Evolutionary conservation across 2,888 invertebrate genomes (phyloP), one percentile per base, ranked within the genome.

Genomic region (Girardia tigrina): DNA sequence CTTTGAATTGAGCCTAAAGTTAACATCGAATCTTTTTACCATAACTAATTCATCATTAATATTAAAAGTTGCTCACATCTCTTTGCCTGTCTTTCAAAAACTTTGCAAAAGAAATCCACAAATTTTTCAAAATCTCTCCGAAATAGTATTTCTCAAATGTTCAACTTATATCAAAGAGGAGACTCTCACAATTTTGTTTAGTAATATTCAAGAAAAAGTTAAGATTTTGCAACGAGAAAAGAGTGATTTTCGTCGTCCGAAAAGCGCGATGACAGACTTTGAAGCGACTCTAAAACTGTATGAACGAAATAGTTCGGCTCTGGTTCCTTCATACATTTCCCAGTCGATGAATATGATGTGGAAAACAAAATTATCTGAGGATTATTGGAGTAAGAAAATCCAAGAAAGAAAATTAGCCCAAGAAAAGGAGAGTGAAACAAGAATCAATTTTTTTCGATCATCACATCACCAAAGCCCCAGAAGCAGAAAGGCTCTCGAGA

Each of bases 331-430:
- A 12, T 56, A 56, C 23, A 56, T 56, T 56, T 23, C 56, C n/a
- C n/a, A 56, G n/a, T 56, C 56, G 4, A 56, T 56, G 56, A 56
- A 56, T n/a, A 4, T 56, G 56, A 56, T 56, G 56, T 56, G 56
- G 56, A 56, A 56, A 56, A 56, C 23, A 23, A 56, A 56, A 16
- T 2, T 20, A 23, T 8, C 56, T 56, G 56, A 56, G 23, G 23
- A 16, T 16, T 56, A 8, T n/a, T 56, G 56, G 56, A 56, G 23
- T 20, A 56, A 56, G 56, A 56, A 56, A 56, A 56, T 56, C 4
- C 8, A 56, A 56, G 56, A 56, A n/a, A 56, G 56, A 56, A 56
- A 56, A 56, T 56, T 56, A 20, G 56, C n/a, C n/a, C 56, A 56
- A 4, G 56, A 56, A 16, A 56, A 56, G 23, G 56, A 56, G 23